Conservation (phyloP, 2,888 invertebrate genomes). For the Phania funesta region DNA sequence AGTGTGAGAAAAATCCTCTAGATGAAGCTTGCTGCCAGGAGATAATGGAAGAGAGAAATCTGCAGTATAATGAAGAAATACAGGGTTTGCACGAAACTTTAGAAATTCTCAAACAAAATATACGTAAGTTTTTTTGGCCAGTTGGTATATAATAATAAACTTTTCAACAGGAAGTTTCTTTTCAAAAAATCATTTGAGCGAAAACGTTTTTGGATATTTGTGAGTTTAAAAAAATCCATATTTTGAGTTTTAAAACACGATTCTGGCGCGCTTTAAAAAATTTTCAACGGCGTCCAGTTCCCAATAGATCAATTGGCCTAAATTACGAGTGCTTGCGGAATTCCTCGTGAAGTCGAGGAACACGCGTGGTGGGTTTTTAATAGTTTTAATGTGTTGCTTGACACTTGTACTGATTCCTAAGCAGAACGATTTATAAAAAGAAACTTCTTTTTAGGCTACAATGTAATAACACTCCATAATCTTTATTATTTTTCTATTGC, state of each 20-base stretch:
- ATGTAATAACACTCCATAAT: background rate
- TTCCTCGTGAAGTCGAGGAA: no score
- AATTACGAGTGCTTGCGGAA: no score
- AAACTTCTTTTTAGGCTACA: background rate
- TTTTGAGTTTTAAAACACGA: no score
- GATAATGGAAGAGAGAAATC: slow-evolving; percentile 75
- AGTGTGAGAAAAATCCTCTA: slow-evolving; percentile 74
- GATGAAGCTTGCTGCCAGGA: slow-evolving; percentile 79
- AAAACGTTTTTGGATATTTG: background rate
- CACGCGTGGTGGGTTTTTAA: no score
- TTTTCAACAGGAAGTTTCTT: background rate
- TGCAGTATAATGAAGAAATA: slow-evolving; percentile 75
- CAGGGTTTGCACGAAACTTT: slow-evolving; percentile 75
- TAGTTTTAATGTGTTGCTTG: no score
- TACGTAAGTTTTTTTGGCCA: no score
- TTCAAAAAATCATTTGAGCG: background rate
- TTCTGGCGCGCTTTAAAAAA: no score
- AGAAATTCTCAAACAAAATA: slow-evolving; percentile 74
- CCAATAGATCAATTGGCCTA: no score
- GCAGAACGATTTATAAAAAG: background rate
- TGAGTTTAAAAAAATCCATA: no score
- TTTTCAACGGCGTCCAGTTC: no score
- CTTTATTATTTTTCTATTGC: slow-evolving; percentile 17
- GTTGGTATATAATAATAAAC: background rate
- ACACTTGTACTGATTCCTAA: no score